Base-by-base conservation (phyloP, 2,797 vertebrate genomes). In the Lithobates sylvaticus region DNA sequence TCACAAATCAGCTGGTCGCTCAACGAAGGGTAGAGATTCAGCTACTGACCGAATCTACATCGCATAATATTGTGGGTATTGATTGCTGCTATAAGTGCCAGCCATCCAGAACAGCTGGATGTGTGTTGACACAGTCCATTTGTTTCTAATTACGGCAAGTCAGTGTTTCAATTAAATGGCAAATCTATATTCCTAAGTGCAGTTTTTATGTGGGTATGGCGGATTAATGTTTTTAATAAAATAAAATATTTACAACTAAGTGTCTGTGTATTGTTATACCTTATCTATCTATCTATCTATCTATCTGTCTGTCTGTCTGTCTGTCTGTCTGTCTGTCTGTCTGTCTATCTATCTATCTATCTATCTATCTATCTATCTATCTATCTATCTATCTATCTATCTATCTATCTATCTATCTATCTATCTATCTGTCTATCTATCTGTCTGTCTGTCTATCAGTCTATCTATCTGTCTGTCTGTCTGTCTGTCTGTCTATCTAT, bases 181-280 rank as follows among this genome's bases (percentile, higher is more conserved):
- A 78, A 78, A 78, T 78, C 77, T n/a, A 78, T 68, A 78, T 78
- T 26, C 47, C 61, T 47, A 78, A 78, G 77, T 78, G 77, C 36
- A 78, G 77, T 68, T 68, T 78, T 44, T 10, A 78, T 44, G 77
- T 78, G 77, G n/a, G 64, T 44, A 67, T 67, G n/a, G 36, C 13
- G 44, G 36, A 44, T 67, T 64, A 23, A 64, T 68, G 39, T 78
- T 78, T 27, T 78, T 64, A 78, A 16, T 23, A 15, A 27, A 34
- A 32, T 58, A 54, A 73, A 74, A 47, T 5, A 23, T 10, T 61
- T 61, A 58, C 12, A 26, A 23, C n/a, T 23, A 2, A 21, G 7
- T 23, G 23, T 65, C 61, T 65, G 61, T 64, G 58, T 26, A 65
- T 65, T 26, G n/a, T 65, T 65, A 61, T 13, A 47, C 10, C 2